A percentile compares a stretch with the other conserved stretches of the same genome.
Conservation (phyloP, 2,113 vertebrate genomes). For the Rhabdomys dilectus region DNA sequence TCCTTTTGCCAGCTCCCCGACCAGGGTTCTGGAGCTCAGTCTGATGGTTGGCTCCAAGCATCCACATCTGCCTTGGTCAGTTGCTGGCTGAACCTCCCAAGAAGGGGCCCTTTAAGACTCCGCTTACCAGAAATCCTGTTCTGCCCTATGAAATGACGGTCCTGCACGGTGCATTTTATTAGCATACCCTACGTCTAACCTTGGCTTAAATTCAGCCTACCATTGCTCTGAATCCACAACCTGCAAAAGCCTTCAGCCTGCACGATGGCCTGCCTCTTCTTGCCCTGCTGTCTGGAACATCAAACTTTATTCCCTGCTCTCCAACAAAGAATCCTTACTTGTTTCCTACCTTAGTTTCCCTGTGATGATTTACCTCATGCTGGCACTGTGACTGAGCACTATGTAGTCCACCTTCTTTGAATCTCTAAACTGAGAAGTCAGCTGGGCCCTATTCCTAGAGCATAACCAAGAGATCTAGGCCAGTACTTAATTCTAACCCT, state of each 20-base stretch:
- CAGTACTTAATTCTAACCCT: background rate
- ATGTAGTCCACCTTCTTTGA: background rate
- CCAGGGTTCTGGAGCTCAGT: too few species aligned
- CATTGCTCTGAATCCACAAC: background rate
- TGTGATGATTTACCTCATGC: background rate
- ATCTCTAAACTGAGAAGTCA: background rate
- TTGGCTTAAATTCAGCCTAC: slow-evolving; percentile 4
- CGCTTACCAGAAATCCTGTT: background rate
- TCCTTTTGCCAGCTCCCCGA: too few species aligned
- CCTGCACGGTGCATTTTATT: background rate
- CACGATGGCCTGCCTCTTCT: background rate
- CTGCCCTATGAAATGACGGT: background rate
- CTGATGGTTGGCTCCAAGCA: too few species aligned
- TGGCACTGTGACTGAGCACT: background rate
- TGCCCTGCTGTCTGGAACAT: background rate
- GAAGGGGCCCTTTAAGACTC: background rate
- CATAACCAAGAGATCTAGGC: too few species aligned
- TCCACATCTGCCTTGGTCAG: too few species aligned
- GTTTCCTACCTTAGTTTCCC: background rate
- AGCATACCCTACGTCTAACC: background rate
- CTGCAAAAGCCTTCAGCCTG: background rate
- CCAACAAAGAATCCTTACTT: background rate
- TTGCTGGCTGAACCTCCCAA: too few species aligned
- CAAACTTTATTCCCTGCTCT: background rate
- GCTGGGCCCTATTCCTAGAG: too few species aligned